Percentiles rank a stretch among this genome's conserved stretches.
Conservation (phyloP, 2,797 vertebrate genomes). For the Linurgus olivaceus region DNA sequence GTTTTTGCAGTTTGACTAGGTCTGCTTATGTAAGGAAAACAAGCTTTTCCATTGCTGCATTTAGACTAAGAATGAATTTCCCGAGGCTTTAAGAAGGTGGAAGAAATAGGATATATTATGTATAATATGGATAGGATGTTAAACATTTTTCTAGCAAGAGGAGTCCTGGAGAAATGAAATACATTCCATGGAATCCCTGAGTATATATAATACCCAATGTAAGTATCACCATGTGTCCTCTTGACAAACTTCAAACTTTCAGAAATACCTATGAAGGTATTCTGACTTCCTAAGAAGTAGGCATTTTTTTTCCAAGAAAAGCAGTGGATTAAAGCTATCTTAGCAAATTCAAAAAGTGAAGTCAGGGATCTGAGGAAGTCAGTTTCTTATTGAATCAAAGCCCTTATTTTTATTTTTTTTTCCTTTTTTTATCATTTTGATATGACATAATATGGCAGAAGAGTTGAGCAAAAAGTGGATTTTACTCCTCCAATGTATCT, state of each 20-base stretch:
- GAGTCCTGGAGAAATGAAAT: background rate
- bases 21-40: background rate
- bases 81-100: background rate
- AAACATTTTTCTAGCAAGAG: background rate
- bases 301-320: background rate
- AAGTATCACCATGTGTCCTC: background rate
- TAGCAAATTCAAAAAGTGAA: background rate
- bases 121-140: background rate
- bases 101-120: background rate
- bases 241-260: background rate
- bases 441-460: background rate
- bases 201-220: background rate
- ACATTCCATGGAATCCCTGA: background rate
- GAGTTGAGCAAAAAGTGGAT: background rate
- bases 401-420: fast-evolving
- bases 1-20: background rate
- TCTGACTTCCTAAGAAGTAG: background rate
- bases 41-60: background rate
- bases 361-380: background rate
- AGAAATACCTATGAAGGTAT: background rate
- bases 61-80: background rate
- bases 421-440: background rate
- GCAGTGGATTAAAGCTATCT: background rate
- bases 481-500: background rate
- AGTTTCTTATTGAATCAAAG: background rate